phyloP scores from a whole-genome alignment of 2,888 invertebrate species.

The Operophtera brumata region DNA sequence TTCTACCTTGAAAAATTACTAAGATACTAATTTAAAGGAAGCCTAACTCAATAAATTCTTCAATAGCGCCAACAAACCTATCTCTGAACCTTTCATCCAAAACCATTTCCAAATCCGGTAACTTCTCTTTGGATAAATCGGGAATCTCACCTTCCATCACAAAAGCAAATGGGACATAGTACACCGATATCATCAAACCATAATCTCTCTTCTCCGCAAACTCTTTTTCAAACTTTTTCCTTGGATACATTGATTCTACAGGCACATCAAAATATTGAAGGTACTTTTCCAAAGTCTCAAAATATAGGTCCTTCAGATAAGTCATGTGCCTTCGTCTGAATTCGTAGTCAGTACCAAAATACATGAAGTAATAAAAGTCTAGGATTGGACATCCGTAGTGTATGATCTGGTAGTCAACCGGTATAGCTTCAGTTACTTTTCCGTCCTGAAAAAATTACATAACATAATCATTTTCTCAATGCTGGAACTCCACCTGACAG shows the following conservation, averaged over 20 bases:
- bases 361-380: constrained; percentile 31
- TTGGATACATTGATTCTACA: constrained; percentile 40
- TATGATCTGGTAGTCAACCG: constrained; percentile 46
- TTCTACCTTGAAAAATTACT: background rate
- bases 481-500: too few relatives aligned
- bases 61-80: constrained; percentile 38
- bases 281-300: constrained; percentile 13
- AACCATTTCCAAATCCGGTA: constrained; percentile 31
- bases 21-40: background rate
- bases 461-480: background rate
- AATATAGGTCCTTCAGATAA: constrained; percentile 38
- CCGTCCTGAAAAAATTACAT: constrained; percentile 36
- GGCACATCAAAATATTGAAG: constrained; percentile 43
- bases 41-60: constrained; percentile 46
- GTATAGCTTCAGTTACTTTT: constrained; percentile 35
- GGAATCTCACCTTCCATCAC: constrained; percentile 36
- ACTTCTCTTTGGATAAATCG: constrained; percentile 36
- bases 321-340: constrained; percentile 42
- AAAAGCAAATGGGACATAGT: constrained; percentile 41
- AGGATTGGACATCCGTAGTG: constrained; percentile 35
- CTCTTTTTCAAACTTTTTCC: constrained; percentile 41
- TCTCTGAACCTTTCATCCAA: constrained; percentile 37
- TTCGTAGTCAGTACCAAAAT: constrained; percentile 14
- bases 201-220: constrained; percentile 42
- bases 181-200: constrained; percentile 38